Percentiles rank a stretch among this genome's conserved stretches.
These are phyloP conservation scores for Solen grandis DNA, from an alignment of 1,140 invertebrate genomes.

Conservation along the genomic window DNA sequence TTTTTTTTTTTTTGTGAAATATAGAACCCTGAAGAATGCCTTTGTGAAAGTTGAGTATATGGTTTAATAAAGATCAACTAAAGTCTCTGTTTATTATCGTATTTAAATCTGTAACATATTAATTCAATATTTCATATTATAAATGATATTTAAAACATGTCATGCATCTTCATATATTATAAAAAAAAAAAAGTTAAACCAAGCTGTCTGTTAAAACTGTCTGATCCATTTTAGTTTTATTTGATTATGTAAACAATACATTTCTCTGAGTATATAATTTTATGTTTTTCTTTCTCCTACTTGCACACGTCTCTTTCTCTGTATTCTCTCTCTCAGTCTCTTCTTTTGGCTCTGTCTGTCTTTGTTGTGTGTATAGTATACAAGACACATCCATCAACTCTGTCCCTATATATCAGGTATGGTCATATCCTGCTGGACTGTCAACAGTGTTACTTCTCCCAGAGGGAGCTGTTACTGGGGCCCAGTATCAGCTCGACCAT, in stretches of 20 bases:
- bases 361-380: too few relatives aligned
- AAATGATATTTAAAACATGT: neutral
- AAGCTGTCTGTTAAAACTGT: too few relatives aligned
- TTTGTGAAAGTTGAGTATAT: too few relatives aligned
- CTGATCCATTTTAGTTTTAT: too few relatives aligned
- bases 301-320: neutral
- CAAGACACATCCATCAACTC: too few relatives aligned
- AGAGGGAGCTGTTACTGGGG: slow-evolving; percentile 88
- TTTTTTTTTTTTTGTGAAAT: neutral
- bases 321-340: too few relatives aligned
- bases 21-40: neutral
- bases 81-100: neutral
- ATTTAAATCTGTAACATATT: neutral
- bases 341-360: slow-evolving; percentile 86
- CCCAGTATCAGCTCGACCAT: slow-evolving; percentile 90
- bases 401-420: too few relatives aligned
- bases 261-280: neutral
- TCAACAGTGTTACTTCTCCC: slow-evolving; percentile 91
- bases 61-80: too few relatives aligned
- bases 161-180: too few relatives aligned
- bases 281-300: neutral
- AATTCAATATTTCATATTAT: neutral
- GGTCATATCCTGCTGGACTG: too few relatives aligned
- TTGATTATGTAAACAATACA: too few relatives aligned
- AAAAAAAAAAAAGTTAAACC: too few relatives aligned